Conservation (phyloP, 2,113 vertebrate species). For the Lycaon pictus region DNA sequence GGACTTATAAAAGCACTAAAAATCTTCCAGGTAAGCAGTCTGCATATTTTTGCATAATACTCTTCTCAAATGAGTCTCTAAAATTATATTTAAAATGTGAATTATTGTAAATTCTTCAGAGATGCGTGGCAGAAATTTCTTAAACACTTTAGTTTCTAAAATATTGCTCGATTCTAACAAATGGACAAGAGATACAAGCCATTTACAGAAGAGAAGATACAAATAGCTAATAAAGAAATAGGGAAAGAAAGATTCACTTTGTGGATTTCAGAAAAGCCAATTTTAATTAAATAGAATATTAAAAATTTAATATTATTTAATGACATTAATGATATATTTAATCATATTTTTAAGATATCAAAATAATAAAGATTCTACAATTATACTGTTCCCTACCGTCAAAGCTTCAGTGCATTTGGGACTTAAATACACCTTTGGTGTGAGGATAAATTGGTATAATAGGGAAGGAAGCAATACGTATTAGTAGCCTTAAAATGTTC, state of each 20-base stretch:
- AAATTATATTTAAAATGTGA: not conserved
- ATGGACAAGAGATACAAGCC: not conserved
- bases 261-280: slow-evolving; percentile 20
- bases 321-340: not conserved
- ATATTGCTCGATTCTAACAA: slow-evolving; percentile 24
- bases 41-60: not conserved
- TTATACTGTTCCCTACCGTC: not conserved
- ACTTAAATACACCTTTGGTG: not conserved
- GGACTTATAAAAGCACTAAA: slow-evolving; percentile 97
- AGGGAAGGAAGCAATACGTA: not conserved
- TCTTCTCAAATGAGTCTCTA: not conserved
- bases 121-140: not conserved
- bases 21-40: slow-evolving; percentile 94
- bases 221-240: not conserved
- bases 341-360: not conserved
- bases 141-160: slow-evolving; percentile 44
- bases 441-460: not conserved
- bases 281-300: not conserved
- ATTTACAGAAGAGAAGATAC: not conserved
- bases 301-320: not conserved
- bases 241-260: not conserved
- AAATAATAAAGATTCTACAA: slow-evolving; percentile 4
- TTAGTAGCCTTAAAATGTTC: slow-evolving; percentile 12
- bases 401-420: not conserved
- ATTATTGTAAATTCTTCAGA: not conserved